A percentile compares a stretch with the other conserved stretches of the same genome.
Evolutionary conservation across 2,113 vertebrate genomes (phyloP).

Genomic region (Chaetorhynchus papuensis): DNA sequence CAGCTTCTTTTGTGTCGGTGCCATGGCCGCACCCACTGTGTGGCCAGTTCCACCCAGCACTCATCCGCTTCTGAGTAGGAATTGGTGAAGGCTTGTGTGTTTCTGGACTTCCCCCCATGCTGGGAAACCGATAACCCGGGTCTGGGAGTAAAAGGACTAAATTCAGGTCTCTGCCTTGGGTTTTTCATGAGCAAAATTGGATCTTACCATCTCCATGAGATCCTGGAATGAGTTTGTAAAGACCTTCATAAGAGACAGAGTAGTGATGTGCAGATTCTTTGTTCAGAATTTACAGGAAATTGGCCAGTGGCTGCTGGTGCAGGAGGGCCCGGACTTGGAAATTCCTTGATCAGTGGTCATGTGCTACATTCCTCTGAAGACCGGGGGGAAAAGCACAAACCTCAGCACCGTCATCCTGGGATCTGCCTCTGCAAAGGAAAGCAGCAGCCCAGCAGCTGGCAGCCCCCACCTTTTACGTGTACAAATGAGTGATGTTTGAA

Average conservation of each 20-base stretch:
- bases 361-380: neutral
- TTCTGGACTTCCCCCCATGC: neutral
- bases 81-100: neutral
- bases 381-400: neutral
- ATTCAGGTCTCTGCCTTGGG: neutral
- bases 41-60: constrained; percentile 37
- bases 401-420: neutral
- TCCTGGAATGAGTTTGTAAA: neutral
- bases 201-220: neutral
- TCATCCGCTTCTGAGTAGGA: constrained; percentile 14
- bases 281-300: neutral
- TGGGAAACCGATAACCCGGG: fast-evolving
- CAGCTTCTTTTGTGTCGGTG: constrained; percentile 1
- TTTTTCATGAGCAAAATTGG: neutral
- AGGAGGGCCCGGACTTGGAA: neutral
- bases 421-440: neutral
- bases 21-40: constrained; percentile 9
- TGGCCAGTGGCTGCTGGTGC: neutral
- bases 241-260: neutral
- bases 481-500: neutral
- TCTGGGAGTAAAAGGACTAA: neutral
- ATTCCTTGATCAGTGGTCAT: neutral
- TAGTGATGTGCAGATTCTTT: neutral
- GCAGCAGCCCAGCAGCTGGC: neutral
- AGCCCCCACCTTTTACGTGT: neutral